Evolutionary conservation across 1,140 invertebrate species (phyloP).

Genomic region (Steinernema khuongi): DNA sequence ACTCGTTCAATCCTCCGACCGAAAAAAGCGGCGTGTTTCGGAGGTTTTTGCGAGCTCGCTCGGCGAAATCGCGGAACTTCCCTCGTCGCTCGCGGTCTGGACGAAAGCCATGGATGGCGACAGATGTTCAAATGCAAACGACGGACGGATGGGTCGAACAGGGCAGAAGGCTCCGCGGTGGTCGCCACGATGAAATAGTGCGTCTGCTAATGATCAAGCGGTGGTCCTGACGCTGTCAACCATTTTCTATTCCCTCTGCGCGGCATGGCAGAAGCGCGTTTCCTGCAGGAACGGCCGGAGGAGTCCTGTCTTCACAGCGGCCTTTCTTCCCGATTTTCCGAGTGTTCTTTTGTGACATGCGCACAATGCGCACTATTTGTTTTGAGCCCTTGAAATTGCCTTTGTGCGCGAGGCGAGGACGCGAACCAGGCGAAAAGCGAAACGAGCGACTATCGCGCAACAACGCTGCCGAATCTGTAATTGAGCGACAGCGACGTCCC

Average conservation of each 20-base stretch:
- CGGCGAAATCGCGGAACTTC: too few relatives aligned
- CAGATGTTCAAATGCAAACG: background rate
- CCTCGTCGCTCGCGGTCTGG: too few relatives aligned
- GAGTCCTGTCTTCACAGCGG: background rate
- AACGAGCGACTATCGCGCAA: background rate
- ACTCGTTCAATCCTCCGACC: too few relatives aligned
- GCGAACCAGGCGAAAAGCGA: background rate
- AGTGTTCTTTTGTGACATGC: background rate
- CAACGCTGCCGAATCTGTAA: constrained; percentile 15
- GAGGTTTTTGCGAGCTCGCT: too few relatives aligned
- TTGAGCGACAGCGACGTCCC: constrained; percentile 4
- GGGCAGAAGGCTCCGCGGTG: background rate
- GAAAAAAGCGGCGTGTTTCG: too few relatives aligned
- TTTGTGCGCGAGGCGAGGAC: constrained; percentile 5
- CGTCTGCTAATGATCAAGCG: background rate
- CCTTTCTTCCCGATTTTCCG: background rate
- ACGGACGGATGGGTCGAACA: background rate
- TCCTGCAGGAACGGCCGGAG: too few relatives aligned
- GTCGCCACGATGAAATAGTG: background rate
- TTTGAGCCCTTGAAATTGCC: constrained; percentile 15
- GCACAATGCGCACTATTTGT: constrained; percentile 13
- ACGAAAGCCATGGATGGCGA: background rate
- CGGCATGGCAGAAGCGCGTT: too few relatives aligned
- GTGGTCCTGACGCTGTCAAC: background rate
- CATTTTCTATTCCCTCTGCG: too few relatives aligned